Evolutionary conservation across 2,113 vertebrate genomes (phyloP).

Genomic region (Nothocercus julius): DNA sequence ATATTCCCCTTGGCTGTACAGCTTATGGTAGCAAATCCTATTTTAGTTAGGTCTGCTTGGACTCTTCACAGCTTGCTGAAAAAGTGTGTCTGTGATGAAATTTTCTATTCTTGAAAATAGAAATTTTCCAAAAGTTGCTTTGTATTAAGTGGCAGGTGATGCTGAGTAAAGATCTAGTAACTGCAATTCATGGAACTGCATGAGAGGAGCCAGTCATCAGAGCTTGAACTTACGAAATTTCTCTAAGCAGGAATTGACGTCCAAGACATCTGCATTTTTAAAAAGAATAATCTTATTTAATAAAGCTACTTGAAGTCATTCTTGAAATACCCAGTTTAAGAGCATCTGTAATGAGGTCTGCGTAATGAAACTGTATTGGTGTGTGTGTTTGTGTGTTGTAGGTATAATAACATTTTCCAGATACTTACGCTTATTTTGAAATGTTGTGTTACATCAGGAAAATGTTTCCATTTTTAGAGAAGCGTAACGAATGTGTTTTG

Average conservation of each 20-base stretch:
- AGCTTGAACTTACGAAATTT: not conserved
- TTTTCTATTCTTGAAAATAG: not conserved
- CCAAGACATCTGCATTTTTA: not conserved
- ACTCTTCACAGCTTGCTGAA: not conserved
- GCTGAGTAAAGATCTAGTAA: not conserved
- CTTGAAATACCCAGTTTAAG: not conserved
- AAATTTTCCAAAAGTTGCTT: not conserved
- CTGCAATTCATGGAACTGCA: not conserved
- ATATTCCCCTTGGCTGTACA: not conserved
- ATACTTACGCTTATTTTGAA: not conserved
- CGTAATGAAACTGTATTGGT: not conserved
- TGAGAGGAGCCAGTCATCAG: not conserved
- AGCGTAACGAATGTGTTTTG: not conserved
- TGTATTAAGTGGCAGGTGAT: not conserved
- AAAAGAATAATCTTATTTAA: not conserved
- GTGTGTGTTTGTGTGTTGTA: not conserved
- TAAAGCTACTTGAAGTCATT: not conserved
- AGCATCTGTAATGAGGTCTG: not conserved
- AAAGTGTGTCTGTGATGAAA: not conserved
- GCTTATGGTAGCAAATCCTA: rapidly evolving
- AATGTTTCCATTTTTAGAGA: not conserved
- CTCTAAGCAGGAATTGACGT: not conserved
- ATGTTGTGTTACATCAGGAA: not conserved
- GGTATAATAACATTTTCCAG: not conserved
- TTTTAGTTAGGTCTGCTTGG: not conserved